These are phyloP conservation scores for Megamerina dolium DNA, from an alignment of 2,888 invertebrate genomes.

Conservation along the genomic window DNA sequence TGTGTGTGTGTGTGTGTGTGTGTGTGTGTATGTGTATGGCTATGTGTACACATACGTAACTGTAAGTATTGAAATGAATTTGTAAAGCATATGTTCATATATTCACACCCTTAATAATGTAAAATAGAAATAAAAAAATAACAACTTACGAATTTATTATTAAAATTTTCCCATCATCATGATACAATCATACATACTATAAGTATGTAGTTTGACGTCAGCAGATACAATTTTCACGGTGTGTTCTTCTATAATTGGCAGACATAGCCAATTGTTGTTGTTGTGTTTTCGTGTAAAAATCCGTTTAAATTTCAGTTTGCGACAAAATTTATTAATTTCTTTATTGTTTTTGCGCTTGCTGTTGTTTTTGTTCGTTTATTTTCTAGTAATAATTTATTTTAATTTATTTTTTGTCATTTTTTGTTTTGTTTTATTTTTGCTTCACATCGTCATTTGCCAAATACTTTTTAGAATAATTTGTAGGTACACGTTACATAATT, in stretches of 20 bases:
- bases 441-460: too few relatives aligned
- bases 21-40: conserved; percentile 16
- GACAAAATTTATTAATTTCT: neutral
- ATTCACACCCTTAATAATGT: conserved; percentile 37
- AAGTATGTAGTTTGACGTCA: conserved; percentile 1
- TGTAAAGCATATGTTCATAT: neutral
- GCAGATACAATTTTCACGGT: neutral
- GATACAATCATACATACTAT: neutral
- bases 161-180: too few relatives aligned
- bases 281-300: neutral
- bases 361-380: too few relatives aligned
- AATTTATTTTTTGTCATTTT: too few relatives aligned
- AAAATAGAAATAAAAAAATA: conserved; percentile 23
- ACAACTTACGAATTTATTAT: neutral
- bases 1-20: conserved; percentile 14
- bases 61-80: too few relatives aligned
- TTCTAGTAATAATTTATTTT: too few relatives aligned
- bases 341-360: neutral
- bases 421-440: too few relatives aligned
- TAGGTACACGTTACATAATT: too few relatives aligned
- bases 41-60: conserved; percentile 18
- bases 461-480: too few relatives aligned
- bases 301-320: too few relatives aligned
- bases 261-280: neutral
- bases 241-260: neutral